Base-by-base conservation (phyloP, 2,888 invertebrate genomes). In the Drosophila cognata region DNA sequence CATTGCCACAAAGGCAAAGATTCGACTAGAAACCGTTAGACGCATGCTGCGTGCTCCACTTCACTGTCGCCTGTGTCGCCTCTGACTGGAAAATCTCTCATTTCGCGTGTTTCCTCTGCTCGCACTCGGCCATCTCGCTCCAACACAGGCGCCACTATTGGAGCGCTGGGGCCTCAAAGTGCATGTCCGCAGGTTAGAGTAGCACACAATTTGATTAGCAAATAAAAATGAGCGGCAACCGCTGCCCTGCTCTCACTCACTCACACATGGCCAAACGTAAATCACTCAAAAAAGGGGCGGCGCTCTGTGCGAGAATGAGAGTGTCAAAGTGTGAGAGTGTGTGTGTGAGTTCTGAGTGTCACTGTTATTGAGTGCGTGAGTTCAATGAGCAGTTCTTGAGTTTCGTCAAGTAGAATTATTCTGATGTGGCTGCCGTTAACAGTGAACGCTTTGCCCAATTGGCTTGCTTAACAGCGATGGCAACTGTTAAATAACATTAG, bases 141-240 rank as follows among this genome's bases (percentile, higher is more conserved):
- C 68, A 77, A 50, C 63, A 41, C 50, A 28, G 51, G 29, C 59
- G 33, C 56, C 55, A 38, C 69, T 38, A 58, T 74, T 73, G 68
- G 62, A 60, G 66, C 69, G 35, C 43, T 35, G 67, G 60, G 74
- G 71, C 58, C 70, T 69, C 51, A 56, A 48, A 58, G 68, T 57
- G 71, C 65, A 77, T 36, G 73, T 43, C 65, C 66, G 73, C 68
- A 69, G 77, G 85, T 77, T 74, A 73, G 86, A 83, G 72, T 62
- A 84, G 83, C 77, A 72, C 70, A 63, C 77, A 74, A 82, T 85
- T 85, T 80, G 88, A 89, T 85, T 89, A 85, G 89, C 85, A 85
- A 85, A 85, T 89, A 85, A 82, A 84, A 89, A 84, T 74, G 71
- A 81, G 81, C 81, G 72, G 57, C 56, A 59, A 69, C 29, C 67